Conservation (phyloP, 2,888 invertebrate species). For the Melieria crassipennis region DNA sequence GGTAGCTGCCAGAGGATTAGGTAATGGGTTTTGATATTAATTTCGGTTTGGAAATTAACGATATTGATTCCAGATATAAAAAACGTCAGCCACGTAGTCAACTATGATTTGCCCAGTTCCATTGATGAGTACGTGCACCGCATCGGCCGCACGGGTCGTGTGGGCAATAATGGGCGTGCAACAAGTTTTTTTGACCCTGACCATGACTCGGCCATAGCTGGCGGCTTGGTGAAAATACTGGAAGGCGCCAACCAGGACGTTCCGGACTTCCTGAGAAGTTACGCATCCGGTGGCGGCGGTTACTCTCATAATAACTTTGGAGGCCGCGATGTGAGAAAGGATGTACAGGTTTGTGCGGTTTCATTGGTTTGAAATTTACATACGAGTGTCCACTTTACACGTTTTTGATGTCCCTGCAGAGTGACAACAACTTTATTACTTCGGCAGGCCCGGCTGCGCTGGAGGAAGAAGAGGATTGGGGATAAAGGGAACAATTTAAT, state of each 20-base stretch:
- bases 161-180: slow-evolving; percentile 88
- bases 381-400: background rate
- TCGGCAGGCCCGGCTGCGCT: slow-evolving; percentile 42
- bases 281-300: slow-evolving; percentile 54
- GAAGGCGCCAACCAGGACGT: slow-evolving; percentile 81
- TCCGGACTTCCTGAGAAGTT: slow-evolving; percentile 77
- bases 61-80: slow-evolving; percentile 76
- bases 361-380: background rate
- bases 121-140: slow-evolving; percentile 96
- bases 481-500: slow-evolving; percentile 19
- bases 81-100: slow-evolving; percentile 88
- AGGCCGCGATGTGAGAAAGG: slow-evolving; percentile 72
- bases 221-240: slow-evolving; percentile 77
- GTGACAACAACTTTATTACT: slow-evolving; percentile 41
- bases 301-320: slow-evolving; percentile 70
- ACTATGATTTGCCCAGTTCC: slow-evolving; percentile 88
- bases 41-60: background rate
- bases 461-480: slow-evolving; percentile 53
- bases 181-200: slow-evolving; percentile 83
- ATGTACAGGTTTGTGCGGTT: slow-evolving; percentile 44
- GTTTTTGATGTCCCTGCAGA: slow-evolving; percentile 37
- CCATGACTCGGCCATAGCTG: slow-evolving; percentile 71
- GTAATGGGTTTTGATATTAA: slow-evolving; percentile 58
- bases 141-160: slow-evolving; percentile 93
- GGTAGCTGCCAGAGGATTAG: slow-evolving; percentile 92